Percentiles rank a stretch among this genome's conserved stretches.
These are phyloP conservation scores for Phenganax subtilis DNA, from an alignment of 92 coral and sea anemone genomes.

Conservation along the genomic window DNA sequence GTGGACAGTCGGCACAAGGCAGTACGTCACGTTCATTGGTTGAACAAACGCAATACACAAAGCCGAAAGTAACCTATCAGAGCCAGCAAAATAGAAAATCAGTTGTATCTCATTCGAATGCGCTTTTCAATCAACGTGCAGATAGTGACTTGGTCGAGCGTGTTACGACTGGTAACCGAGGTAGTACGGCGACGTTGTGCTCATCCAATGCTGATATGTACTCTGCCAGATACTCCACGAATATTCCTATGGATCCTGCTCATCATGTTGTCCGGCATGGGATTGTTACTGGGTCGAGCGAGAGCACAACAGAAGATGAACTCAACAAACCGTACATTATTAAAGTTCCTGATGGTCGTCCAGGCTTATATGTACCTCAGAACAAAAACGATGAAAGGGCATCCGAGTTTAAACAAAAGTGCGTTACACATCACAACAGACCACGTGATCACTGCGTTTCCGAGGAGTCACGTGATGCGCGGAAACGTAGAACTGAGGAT, in stretches of 20 bases:
- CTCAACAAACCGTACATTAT: neutral
- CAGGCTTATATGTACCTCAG: neutral
- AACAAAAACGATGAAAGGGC: neutral
- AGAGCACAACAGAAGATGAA: neutral
- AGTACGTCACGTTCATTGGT: neutral
- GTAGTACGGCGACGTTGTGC: conserved; percentile 23
- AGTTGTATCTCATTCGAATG: conserved; percentile 1
- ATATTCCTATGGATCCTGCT: neutral
- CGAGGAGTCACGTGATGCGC: neutral
- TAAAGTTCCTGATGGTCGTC: neutral
- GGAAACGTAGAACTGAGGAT: neutral
- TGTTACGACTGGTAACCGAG: conserved; percentile 25
- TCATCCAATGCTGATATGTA: conserved; percentile 15
- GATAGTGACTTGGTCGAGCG: conserved; percentile 16
- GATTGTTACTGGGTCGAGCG: neutral
- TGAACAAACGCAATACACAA: neutral
- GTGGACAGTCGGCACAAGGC: no score
- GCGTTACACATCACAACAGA: neutral
- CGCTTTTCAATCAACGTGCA: neutral
- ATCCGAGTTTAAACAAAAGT: conserved; percentile 18
- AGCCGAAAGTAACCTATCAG: neutral
- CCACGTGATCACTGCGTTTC: conserved; percentile 5
- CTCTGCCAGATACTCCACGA: neutral
- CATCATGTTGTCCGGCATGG: neutral
- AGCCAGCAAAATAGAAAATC: conserved; percentile 5